Percentiles rank a stretch among this genome's conserved stretches.
Evolutionary conservation across 2,113 vertebrate genomes (phyloP).

Genomic region (Charadrius vociferus): DNA sequence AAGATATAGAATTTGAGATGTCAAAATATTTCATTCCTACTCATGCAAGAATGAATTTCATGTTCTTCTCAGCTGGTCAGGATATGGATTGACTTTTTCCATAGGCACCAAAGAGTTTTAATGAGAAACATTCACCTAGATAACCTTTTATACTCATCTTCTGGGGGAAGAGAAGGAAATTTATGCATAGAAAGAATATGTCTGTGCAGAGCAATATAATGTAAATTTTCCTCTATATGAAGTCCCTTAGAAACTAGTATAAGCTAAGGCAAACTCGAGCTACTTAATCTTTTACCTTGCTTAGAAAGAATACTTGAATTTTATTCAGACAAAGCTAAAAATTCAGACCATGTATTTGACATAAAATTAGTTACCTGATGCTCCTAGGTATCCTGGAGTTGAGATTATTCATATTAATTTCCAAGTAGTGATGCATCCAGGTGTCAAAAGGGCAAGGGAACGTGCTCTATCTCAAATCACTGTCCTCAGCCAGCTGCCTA

Average conservation of each 20-base stretch:
- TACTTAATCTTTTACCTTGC: background rate
- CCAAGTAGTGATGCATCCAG: background rate
- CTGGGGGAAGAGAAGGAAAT: background rate
- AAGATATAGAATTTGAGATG: background rate
- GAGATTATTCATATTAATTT: background rate
- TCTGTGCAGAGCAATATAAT: background rate
- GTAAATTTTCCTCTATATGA: background rate
- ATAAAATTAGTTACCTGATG: background rate
- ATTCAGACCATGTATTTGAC: background rate
- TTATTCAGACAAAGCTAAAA: background rate
- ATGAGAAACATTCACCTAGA: background rate
- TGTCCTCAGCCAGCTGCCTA: background rate
- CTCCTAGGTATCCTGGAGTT: background rate
- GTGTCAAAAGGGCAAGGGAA: background rate
- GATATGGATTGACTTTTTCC: background rate
- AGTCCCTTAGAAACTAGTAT: background rate
- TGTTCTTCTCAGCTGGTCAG: background rate
- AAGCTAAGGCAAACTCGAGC: background rate
- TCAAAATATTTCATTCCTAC: background rate
- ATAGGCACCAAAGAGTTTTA: background rate
- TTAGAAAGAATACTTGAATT: background rate
- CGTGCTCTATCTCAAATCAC: background rate
- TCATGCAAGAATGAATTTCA: background rate
- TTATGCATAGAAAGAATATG: background rate
- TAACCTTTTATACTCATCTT: background rate